Percentiles rank a stretch among this genome's conserved stretches.
These are phyloP conservation scores for Tichodroma muraria DNA, from an alignment of 2,113 vertebrate genomes.

Conservation along the genomic window DNA sequence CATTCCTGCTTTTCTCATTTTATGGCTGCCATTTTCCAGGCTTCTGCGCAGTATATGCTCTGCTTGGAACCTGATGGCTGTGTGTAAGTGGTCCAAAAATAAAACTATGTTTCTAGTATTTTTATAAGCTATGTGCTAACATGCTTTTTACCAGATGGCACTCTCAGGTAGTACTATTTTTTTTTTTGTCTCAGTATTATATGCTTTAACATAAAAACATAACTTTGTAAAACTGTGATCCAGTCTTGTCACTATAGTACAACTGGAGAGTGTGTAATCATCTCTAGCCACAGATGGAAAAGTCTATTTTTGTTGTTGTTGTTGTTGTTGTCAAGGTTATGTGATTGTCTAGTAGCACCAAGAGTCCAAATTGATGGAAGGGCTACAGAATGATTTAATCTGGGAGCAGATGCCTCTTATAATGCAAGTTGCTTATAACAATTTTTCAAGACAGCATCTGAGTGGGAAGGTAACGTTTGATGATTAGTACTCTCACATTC, in stretches of 20 bases:
- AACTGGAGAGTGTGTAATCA: background rate
- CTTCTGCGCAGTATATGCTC: background rate
- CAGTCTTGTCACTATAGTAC: background rate
- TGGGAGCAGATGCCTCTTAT: background rate
- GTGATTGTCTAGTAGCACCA: background rate
- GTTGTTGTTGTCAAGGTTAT: background rate
- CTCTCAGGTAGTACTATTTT: background rate
- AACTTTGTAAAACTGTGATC: background rate
- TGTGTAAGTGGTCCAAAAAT: background rate
- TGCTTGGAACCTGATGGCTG: background rate
- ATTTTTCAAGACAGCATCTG: background rate
- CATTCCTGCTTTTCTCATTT: background rate
- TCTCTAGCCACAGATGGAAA: background rate
- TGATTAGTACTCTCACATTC: background rate
- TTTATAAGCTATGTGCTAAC: background rate
- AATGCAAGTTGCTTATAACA: background rate
- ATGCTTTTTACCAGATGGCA: background rate
- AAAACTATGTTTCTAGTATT: background rate
- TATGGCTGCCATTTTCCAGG: background rate
- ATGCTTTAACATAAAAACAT: background rate
- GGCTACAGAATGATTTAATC: background rate
- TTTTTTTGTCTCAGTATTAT: background rate
- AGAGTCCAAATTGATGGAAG: conserved; percentile 16
- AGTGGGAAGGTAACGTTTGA: background rate
- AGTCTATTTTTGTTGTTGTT: background rate